These are phyloP conservation scores for Rissa tridactyla DNA, from an alignment of 2,113 vertebrate genomes.

Conservation along the genomic window DNA sequence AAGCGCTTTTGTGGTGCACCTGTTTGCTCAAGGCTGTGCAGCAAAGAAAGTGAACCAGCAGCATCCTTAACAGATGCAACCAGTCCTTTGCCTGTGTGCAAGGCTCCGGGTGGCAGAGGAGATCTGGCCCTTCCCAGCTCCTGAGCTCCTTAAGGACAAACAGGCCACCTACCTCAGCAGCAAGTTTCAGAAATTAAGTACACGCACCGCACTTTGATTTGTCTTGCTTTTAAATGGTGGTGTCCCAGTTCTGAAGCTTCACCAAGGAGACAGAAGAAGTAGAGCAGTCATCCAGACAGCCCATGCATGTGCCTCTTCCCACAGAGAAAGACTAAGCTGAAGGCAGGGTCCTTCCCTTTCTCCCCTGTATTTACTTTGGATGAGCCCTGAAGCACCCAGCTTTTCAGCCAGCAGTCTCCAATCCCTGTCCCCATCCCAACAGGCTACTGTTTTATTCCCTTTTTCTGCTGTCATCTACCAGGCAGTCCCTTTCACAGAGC, in stretches of 20 bases:
- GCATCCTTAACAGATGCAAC: not conserved
- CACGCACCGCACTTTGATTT: not conserved
- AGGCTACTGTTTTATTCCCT: not conserved
- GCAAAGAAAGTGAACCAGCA: not conserved
- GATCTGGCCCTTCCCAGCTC: not conserved
- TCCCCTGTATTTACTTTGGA: not conserved
- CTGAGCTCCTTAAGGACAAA: not conserved
- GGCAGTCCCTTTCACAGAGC: not conserved
- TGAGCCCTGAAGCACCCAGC: not conserved
- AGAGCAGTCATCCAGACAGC: conserved; percentile 35
- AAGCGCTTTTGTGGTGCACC: not conserved
- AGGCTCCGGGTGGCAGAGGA: not conserved
- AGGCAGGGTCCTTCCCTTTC: not conserved
- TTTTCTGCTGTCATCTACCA: not conserved
- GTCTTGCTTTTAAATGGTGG: not conserved
- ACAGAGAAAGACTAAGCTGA: not conserved
- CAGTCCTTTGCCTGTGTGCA: rapidly evolving
- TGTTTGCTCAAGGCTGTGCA: not conserved
- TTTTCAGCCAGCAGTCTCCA: rapidly evolving
- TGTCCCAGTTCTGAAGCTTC: conserved; percentile 22
- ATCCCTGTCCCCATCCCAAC: not conserved
- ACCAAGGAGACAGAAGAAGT: conserved; percentile 21
- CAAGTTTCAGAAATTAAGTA: not conserved
- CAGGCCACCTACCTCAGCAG: not conserved
- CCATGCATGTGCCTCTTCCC: not conserved